Evolutionary conservation across 2,113 vertebrate genomes (phyloP).

Genomic region (Gymnobelideus leadbeateri): DNA sequence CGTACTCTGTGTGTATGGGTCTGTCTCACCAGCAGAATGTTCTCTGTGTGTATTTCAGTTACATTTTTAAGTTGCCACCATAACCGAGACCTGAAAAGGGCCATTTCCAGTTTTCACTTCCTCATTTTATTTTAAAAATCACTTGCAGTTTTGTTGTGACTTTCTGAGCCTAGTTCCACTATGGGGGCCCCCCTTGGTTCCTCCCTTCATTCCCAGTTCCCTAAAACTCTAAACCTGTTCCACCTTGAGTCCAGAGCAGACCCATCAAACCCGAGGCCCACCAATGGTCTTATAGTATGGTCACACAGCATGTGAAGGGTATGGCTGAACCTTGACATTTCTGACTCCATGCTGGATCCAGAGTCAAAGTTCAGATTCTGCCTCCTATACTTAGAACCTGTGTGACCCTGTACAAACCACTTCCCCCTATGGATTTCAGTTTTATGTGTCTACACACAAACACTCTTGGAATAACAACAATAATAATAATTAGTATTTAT

Average conservation of each 20-base stretch:
- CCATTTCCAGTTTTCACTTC: background rate
- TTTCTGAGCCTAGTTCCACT: background rate
- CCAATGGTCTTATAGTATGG: background rate
- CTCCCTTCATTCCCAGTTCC: background rate
- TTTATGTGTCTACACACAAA: background rate
- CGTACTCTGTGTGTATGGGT: background rate
- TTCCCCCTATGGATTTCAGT: background rate
- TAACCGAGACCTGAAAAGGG: background rate
- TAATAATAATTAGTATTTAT: too few species aligned
- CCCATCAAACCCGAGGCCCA: background rate
- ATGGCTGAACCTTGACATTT: background rate
- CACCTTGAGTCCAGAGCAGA: background rate
- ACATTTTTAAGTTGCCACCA: background rate
- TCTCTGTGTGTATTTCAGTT: background rate
- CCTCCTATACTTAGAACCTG: background rate
- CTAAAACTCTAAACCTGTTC: too few species aligned
- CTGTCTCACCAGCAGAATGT: background rate
- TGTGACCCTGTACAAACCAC: background rate
- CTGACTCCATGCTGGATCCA: background rate
- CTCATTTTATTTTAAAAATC: conserved; percentile 3
- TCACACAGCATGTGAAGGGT: background rate
- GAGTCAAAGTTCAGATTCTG: background rate
- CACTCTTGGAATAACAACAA: too few species aligned
- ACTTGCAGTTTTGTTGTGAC: background rate
- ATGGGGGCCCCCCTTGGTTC: background rate